Base-by-base conservation (phyloP, 2,113 vertebrate species). In the Egretta garzetta region DNA sequence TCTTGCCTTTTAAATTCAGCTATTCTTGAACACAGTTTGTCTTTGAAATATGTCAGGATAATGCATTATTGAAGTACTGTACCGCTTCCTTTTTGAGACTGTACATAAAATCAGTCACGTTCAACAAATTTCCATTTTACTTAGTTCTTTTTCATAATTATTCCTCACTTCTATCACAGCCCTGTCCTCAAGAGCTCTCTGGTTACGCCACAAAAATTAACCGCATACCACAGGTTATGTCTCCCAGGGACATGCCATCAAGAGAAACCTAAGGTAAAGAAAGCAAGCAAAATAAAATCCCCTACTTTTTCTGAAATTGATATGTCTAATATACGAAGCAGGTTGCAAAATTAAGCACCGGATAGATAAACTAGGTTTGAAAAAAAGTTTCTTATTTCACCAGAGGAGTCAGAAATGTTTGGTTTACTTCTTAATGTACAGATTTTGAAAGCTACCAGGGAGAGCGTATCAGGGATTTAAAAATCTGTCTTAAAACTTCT, bases 31-130 rank as follows among this genome's bases (percentile, higher is more conserved):
- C 84, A 76, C 56, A 60, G 23, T 67, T 89, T 88, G 86, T 37
- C 93, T 96, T 97, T 96, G 95, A 97, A 98, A 98, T 80, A 77
- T 73, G 88, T 75, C 84, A 92, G 92, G 94, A 96, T 95, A 88
- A 96, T 90, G 76, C 75, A 86, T 71, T 92, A 94, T 66, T 95
- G 79, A 95, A 97, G 91, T 94, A 53, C 64, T 33, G 74, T 83
- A 91, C 67, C 56, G 30, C 64, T 62, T 79, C 27, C 33, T 93
- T 97, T 94, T 43, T 66, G 88, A 96, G 85, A 86, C 64, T 80
- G 73, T 81, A 92, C 88, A 91, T 86, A 93, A 75, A 91, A 96
- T 96, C 52, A 93, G 64, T 94, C 93, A 95, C 74, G 18, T 94
- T 64, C 90, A 47, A 95, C 80, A 91, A 20, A 96, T 97, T 98